Evolutionary conservation across 1,140 invertebrate genomes (phyloP).

Genomic region (Zaprionus nigranus): DNA sequence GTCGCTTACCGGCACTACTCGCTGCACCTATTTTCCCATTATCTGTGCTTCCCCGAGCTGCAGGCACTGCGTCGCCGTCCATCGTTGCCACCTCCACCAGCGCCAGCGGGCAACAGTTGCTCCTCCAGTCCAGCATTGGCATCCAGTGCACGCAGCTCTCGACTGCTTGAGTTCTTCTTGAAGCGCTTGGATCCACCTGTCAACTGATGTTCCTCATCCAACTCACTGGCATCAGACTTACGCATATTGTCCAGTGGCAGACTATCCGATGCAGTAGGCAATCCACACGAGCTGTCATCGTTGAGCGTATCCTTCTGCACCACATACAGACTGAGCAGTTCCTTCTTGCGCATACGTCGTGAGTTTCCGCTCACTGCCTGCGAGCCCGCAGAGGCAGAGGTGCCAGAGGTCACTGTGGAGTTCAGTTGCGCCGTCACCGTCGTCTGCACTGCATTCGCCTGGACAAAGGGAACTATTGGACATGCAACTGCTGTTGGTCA

Average conservation of each 20-base stretch:
- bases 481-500: constrained; percentile 57
- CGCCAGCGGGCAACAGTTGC: constrained; percentile 48
- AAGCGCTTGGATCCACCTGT: constrained; percentile 87
- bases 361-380: constrained; percentile 85
- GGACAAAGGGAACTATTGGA: constrained; percentile 53
- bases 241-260: constrained; percentile 62
- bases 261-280: constrained; percentile 79
- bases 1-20: constrained; percentile 76
- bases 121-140: constrained; percentile 64
- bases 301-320: constrained; percentile 93
- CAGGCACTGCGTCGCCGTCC: constrained; percentile 84
- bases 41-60: constrained; percentile 84
- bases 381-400: constrained; percentile 31
- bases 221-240: constrained; percentile 64
- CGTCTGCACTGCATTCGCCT: constrained; percentile 61
- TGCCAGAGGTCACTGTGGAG: constrained; percentile 55
- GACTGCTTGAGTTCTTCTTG: constrained; percentile 72
- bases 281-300: constrained; percentile 87
- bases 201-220: constrained; percentile 71
- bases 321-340: constrained; percentile 93
- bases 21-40: constrained; percentile 73
- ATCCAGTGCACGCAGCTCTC: constrained; percentile 85
- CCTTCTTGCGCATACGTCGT: constrained; percentile 94
- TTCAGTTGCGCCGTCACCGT: constrained; percentile 54
- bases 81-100: constrained; percentile 62